Conservation (phyloP, 2,113 vertebrate genomes). For the Lathamus discolor region DNA sequence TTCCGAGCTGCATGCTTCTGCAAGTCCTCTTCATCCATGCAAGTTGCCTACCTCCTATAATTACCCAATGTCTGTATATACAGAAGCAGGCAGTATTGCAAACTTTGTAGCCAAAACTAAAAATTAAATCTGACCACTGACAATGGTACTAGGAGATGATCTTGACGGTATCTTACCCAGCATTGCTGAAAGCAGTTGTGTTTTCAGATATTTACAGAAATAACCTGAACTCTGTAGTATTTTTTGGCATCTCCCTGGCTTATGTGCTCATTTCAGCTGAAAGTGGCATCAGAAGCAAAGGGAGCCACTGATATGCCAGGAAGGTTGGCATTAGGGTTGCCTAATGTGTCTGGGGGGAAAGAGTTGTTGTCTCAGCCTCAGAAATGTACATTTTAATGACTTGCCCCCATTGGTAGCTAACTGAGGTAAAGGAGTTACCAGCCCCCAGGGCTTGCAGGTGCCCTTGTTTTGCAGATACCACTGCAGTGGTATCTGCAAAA, state of each 20-base stretch:
- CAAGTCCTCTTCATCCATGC: not conserved
- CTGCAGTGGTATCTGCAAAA: not conserved
- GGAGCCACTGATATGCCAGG: not conserved
- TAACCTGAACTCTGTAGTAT: not conserved
- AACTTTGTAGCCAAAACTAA: not conserved
- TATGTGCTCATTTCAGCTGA: not conserved
- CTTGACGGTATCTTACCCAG: fast-evolving
- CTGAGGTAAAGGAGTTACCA: not conserved
- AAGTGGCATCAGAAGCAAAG: not conserved
- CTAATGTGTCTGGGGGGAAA: not conserved
- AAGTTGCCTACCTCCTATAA: not conserved
- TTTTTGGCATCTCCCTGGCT: not conserved
- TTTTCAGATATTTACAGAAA: not conserved
- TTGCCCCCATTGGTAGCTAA: not conserved
- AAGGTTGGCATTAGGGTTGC: not conserved
- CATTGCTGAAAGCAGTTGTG: not conserved
- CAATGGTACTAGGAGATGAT: not conserved
- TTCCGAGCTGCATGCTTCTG: not conserved
- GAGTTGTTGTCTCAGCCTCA: not conserved
- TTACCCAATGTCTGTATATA: not conserved
- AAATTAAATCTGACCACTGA: not conserved
- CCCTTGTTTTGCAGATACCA: not conserved
- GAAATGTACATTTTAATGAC: not conserved
- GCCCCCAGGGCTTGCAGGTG: not conserved
- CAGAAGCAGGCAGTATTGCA: not conserved